Evolutionary conservation across 2,113 vertebrate genomes (phyloP), one percentile per base, ranked within the genome.

Genomic region (Rhinoptilus africanus): DNA sequence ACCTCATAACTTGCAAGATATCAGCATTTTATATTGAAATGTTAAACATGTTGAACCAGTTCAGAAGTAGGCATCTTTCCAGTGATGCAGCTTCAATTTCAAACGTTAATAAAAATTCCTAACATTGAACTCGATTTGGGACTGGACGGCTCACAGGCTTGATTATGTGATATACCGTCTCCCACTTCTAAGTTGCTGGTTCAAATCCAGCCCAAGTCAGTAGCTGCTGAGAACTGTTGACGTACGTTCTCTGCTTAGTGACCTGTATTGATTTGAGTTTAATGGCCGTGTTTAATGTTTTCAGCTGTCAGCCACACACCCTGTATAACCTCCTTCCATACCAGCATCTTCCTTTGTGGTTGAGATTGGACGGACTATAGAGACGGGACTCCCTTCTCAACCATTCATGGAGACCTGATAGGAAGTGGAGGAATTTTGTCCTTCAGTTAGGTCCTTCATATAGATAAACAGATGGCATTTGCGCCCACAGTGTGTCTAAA

Each of bases 31-130:
- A 35, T 80, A 82, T 60, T 85, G 87, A 95, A 93, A 80, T 2
- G 15, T 95, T 86, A 20, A 95, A 96, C 96, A 97, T 96, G 93
- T 89, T 97, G 97, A 97, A 97, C 86, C 92, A 89, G 92, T 97
- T 97, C 95, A 95, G 89, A 85, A 88, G 73, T 76, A 93, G 96
- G 95, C 94, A 78, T 92, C 82, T 81, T 94, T 97, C 97, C 97
- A 96, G 95, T 92, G 83, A 72, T 72, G 45, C 91, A 85, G 93
- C 92, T 97, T 96, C 63, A 8, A 51, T 96, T 95, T 97, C 93
- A 92, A 93, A 95, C 2, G 34, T 85, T 93, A 94, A 95, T 94
- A 97, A 97, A 97, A 96, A 96, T 97, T 97, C 93, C 93, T 95
- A 22, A 78, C 82, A 56, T 37, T 80, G 79, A 93, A 51, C 85